Evolutionary conservation across 1,140 invertebrate genomes (phyloP), one percentile per base, ranked within the genome.

Genomic region (Uloborus diversus): DNA sequence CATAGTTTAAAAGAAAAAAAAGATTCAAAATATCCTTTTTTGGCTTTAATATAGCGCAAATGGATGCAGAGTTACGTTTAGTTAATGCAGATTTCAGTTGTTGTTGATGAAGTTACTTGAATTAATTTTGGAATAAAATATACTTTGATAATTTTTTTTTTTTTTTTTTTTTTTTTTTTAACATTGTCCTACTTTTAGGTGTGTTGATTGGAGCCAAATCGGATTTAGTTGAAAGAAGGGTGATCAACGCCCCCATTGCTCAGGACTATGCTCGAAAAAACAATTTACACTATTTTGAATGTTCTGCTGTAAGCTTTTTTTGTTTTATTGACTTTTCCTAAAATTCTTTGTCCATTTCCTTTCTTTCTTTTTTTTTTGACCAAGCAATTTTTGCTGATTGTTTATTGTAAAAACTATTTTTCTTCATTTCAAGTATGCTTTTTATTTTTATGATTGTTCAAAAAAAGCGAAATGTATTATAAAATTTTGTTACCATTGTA

Each of bases 191-290:
- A n/a, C n/a, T n/a, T 71, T 68, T 83, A 85, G 88, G 88, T 47
- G 88, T 99, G 83, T 90, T 99, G 84, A 97, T 99, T 81, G 98
- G 97, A 59, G 99, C 99, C 89, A 99, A 99, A 90, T 94, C 94
- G 83, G 98, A 99, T 90, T 89, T 99, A 83, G 94, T 95, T 82
- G 94, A 96, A 81, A 95, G 87, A 82, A 90, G 97, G 82, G 95
- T 96, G 89, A 96, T 99, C 59, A 91, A 92, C 82, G 88, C 94
- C 79, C 93, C 93, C 81, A 93, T 96, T 85, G 96, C 96, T 84
- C 92, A 94, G 87, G 90, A 91, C 79, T 90, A 96, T 83, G 95
- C 97, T 23, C 91, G 93, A 33, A 84, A 84, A 49, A 85, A 88
- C 61, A 85, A 86, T 7, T 85, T 90, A 17, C 85, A 88, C 51